A percentile compares a stretch with the other conserved stretches of the same genome.
Conservation (phyloP, 2,113 vertebrate genomes). For the Eulacestoma nigropectus region DNA sequence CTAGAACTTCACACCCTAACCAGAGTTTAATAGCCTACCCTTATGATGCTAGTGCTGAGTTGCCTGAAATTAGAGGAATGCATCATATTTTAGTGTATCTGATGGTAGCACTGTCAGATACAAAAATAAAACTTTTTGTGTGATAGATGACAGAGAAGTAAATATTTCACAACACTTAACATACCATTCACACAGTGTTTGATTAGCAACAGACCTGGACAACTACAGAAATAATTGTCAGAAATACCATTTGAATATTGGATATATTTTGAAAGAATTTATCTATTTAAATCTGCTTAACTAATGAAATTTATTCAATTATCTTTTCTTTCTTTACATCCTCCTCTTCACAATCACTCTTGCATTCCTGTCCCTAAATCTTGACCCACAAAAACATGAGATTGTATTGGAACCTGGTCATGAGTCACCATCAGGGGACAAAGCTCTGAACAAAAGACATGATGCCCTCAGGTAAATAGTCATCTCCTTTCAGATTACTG, state of each 20-base stretch:
- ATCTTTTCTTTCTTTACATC: background rate
- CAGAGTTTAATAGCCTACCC: background rate
- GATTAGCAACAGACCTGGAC: background rate
- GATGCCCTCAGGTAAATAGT: background rate
- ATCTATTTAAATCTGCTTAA: background rate
- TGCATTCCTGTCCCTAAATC: background rate
- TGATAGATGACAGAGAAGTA: background rate
- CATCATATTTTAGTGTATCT: background rate
- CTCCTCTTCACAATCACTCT: background rate
- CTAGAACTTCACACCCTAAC: background rate
- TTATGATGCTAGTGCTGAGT: background rate
- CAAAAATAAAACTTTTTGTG: background rate
- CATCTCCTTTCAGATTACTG: background rate
- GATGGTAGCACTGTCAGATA: background rate
- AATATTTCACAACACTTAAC: background rate
- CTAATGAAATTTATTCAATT: background rate
- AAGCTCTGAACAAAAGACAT: background rate
- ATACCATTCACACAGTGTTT: background rate
- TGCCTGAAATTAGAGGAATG: background rate
- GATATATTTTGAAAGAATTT: background rate
- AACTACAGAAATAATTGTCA: background rate
- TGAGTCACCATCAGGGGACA: background rate
- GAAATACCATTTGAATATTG: background rate
- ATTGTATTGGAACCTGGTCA: background rate
- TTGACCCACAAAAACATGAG: background rate